Evolutionary conservation across 2,113 vertebrate species (phyloP), one percentile per base, ranked within the genome.

Genomic region (Myodes glareolus): DNA sequence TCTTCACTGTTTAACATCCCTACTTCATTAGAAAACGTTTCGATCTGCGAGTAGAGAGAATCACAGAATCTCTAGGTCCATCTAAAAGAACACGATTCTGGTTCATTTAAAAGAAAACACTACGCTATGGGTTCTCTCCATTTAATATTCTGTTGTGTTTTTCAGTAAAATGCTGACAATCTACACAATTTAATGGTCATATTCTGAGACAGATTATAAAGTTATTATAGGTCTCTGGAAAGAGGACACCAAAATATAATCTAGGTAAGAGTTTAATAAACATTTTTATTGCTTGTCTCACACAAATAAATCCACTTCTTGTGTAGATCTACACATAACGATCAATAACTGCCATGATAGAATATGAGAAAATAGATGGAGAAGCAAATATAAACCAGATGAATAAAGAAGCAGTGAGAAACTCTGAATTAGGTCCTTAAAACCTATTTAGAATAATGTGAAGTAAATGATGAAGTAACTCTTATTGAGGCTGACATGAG

Each of bases 81-180:
- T 29, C 33, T 36, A 78, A 78, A 78, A 21, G 47, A 78, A 16
- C 47, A 78, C 23, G 50, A 50, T 65, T 77, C 0, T 97, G 13
- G 42, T 81, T 94, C 81, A 90, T 87, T 94, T 67, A 96, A 93
- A 95, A 95, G 73, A 82, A 16, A 10, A 81, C 17, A 81, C 23
- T n/a, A 94, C 36, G 91, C 58, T 81, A 86, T 29, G 75, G 50
- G 50, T 78, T 86, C 80, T 72, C 58, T 13, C 52, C 3, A 86
- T 33, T 3, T 31, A n/a, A 65, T 93, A 77, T 70, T 4, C 52
- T 25, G 58, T 14, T 82, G 23, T 47, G 58, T 67, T 96, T 94
- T 89, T 90, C 0, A 94, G 81, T 55, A 91, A 92, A 94, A 90
- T 95, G 0, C 12, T 84, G 36, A 36, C 4, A 92, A 72, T 77